Evolutionary conservation across 2,113 vertebrate species (phyloP).

Genomic region (Leptobrachium ailaonicum): DNA sequence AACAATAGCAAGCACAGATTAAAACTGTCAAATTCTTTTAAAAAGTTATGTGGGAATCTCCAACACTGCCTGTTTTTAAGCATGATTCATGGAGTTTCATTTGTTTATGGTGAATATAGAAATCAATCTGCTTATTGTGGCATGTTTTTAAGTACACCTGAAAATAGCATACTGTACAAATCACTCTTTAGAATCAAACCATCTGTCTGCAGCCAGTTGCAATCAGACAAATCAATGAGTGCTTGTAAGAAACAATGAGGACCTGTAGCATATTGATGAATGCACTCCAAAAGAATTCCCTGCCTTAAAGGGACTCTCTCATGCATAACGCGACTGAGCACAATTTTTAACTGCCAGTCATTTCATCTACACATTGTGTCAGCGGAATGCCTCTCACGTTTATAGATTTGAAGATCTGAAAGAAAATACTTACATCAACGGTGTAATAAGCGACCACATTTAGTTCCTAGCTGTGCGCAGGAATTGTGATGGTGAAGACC

Average conservation of each 20-base stretch:
- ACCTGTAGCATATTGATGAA: slow-evolving; percentile 2
- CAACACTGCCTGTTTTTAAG: not conserved
- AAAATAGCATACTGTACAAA: slow-evolving; percentile 20
- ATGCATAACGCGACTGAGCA: no score
- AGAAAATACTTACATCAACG: no score
- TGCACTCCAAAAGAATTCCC: not conserved
- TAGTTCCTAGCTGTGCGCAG: no score
- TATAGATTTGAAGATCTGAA: no score
- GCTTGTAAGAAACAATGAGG: not conserved
- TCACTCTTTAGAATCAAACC: not conserved
- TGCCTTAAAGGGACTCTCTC: no score
- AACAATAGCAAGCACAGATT: not conserved
- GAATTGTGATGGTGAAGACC: no score
- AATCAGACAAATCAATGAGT: slow-evolving; percentile 5
- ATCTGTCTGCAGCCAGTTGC: slow-evolving; percentile 8
- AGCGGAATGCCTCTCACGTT: no score
- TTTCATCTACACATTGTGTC: no score
- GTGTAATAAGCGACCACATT: no score
- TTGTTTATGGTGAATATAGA: slow-evolving; percentile 17
- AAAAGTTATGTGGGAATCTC: not conserved
- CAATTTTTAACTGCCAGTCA: no score
- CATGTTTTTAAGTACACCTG: slow-evolving; percentile 21
- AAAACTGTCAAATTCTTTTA: not conserved
- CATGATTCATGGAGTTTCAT: not conserved
- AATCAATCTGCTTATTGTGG: slow-evolving; percentile 21